Evolutionary conservation across 2,888 invertebrate species (phyloP).

Genomic region (Galeopsomyia nigrocyanea): DNA sequence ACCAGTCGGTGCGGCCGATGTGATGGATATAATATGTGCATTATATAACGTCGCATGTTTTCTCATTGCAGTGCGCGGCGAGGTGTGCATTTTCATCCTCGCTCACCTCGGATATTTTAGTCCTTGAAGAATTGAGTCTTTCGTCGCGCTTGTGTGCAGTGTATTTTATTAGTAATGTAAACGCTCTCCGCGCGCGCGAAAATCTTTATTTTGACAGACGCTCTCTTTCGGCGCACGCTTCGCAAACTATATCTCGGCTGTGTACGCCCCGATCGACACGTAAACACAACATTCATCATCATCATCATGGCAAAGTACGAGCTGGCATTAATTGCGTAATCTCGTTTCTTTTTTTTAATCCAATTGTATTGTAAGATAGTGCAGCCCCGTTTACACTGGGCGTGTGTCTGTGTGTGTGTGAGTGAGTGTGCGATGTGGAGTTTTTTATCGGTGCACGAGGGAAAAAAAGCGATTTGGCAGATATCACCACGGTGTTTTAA

Average conservation of each 20-base stretch:
- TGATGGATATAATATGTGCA: constrained; percentile 35
- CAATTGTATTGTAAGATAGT: constrained; percentile 56
- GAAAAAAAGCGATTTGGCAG: constrained; percentile 2
- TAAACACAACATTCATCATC: constrained; percentile 48
- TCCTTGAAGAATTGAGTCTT: constrained; percentile 14
- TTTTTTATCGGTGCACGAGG: neutral
- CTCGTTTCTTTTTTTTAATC: constrained; percentile 52
- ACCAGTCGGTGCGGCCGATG: constrained; percentile 7
- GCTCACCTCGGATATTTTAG: neutral
- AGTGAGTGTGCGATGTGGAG: neutral
- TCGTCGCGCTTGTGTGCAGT: neutral
- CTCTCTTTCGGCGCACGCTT: no score
- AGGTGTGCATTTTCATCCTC: constrained; percentile 51
- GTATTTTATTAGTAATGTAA: no score
- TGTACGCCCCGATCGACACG: constrained; percentile 36
- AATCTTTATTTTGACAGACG: no score
- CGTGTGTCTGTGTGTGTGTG: no score
- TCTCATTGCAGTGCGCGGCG: no score
- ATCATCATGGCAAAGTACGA: constrained; percentile 66
- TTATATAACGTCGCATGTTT: constrained; percentile 50
- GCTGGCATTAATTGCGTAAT: constrained; percentile 56
- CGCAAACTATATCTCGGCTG: no score
- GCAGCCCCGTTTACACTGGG: constrained; percentile 27
- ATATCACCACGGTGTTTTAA: constrained; percentile 19
- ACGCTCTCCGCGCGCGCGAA: no score